A percentile compares a stretch with the other conserved stretches of the same genome.
Conservation (phyloP, 2,113 vertebrate species). For the Lonchura striata region DNA sequence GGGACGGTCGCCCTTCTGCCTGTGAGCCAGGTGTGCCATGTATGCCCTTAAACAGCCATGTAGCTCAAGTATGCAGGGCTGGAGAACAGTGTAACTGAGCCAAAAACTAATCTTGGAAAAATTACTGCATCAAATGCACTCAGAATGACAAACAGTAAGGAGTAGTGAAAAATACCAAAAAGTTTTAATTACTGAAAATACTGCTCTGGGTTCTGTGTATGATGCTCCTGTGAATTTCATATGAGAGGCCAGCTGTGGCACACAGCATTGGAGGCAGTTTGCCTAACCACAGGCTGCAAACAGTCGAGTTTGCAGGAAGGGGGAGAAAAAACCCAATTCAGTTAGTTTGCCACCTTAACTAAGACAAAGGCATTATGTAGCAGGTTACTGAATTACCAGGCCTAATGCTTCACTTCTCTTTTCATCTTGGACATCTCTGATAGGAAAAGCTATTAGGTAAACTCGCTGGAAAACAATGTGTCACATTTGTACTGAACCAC, state of each 20-base stretch:
- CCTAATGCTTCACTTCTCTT: background rate
- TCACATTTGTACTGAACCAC: background rate
- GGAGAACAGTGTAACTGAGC: background rate
- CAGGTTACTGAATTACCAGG: background rate
- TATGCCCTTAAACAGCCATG: background rate
- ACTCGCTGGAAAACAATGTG: background rate
- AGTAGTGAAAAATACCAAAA: background rate
- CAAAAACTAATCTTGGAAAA: background rate
- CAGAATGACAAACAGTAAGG: background rate
- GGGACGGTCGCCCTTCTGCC: background rate
- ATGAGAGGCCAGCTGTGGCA: background rate
- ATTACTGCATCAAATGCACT: fast-evolving
- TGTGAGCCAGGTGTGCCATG: fast-evolving
- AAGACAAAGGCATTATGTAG: background rate
- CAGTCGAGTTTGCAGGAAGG: background rate
- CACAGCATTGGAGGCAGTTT: background rate
- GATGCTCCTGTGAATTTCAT: background rate
- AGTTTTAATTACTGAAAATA: background rate
- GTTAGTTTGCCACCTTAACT: background rate
- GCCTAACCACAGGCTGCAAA: background rate
- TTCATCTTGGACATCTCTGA: background rate
- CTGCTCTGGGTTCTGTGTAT: background rate
- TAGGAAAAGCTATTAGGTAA: background rate
- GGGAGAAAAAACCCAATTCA: background rate
- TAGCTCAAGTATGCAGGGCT: background rate